phyloP scores from a whole-genome alignment of 2,888 invertebrate species.

The Coecobrya sp. region DNA sequence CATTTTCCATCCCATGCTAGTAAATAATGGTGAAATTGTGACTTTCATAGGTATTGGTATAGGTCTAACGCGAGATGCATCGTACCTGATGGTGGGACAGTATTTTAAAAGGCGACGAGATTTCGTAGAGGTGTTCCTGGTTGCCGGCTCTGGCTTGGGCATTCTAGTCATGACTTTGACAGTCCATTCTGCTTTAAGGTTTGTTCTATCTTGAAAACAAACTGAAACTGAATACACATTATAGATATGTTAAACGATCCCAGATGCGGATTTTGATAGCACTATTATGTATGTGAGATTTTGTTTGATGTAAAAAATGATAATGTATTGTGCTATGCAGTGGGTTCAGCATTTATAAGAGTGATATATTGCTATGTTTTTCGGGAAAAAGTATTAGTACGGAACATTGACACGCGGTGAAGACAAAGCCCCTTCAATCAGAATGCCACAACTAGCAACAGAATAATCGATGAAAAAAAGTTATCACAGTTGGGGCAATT shows the following conservation, averaged over 20 bases:
- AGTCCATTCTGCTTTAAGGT: conserved; percentile 80
- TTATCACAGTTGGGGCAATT: conserved; percentile 22
- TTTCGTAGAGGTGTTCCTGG: conserved; percentile 95
- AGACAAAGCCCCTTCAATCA: background rate
- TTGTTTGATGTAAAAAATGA: conserved; percentile 86
- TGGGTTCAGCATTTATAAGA: too few species aligned
- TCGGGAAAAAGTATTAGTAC: background rate
- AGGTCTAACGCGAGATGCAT: conserved; percentile 94
- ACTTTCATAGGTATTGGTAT: conserved; percentile 92
- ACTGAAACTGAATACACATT: conserved; percentile 88
- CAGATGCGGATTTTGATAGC: background rate
- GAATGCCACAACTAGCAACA: background rate
- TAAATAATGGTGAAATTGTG: background rate
- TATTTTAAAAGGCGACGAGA: conserved; percentile 95
- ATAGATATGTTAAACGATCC: background rate
- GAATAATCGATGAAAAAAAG: conserved; percentile 27
- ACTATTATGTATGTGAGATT: conserved; percentile 87
- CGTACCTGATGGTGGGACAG: conserved; percentile 96
- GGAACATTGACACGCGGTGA: background rate
- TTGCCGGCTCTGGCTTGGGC: conserved; percentile 95
- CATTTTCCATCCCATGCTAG: background rate
- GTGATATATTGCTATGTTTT: background rate
- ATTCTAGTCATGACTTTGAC: conserved; percentile 80
- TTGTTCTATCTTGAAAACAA: conserved; percentile 87
- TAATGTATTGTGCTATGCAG: conserved; percentile 88